A percentile compares a stretch with the other conserved stretches of the same genome.
phyloP scores from a whole-genome alignment of 2,797 vertebrate genomes.

The Thaleichthys pacificus region DNA sequence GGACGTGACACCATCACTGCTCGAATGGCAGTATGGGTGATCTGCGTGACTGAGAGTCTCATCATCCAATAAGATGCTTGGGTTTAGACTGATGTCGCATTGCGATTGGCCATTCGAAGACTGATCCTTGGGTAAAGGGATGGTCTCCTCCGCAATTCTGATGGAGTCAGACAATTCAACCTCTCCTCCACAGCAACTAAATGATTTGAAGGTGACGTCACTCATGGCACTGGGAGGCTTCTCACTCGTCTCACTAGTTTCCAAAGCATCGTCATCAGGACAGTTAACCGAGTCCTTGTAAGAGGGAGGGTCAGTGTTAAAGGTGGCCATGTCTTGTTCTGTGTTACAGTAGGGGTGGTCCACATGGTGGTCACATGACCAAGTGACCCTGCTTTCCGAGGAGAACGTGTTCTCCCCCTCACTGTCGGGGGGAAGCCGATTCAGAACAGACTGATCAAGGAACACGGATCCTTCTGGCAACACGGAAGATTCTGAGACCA shows the following conservation, averaged over 20 bases:
- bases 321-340: constrained; percentile 10
- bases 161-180: constrained; percentile 49
- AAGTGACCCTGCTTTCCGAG: neutral
- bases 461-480: constrained; percentile 1
- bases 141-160: constrained; percentile 30
- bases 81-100: neutral
- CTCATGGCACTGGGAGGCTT: neutral
- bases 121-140: constrained; percentile 38
- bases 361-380: neutral
- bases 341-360: constrained; percentile 44
- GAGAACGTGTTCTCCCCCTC: neutral
- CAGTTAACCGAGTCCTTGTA: constrained; percentile 2
- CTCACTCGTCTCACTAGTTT: neutral
- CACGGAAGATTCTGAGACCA: constrained; percentile 52
- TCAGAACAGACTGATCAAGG: neutral
- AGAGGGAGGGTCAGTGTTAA: neutral
- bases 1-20: constrained; percentile 6
- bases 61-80: constrained; percentile 8
- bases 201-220: constrained; percentile 57
- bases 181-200: constrained; percentile 61
- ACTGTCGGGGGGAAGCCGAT: neutral
- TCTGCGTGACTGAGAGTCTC: constrained; percentile 22
- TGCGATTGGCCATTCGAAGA: neutral
- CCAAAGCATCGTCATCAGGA: neutral
- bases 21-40: constrained; percentile 10